Evolutionary conservation across 2,113 vertebrate species (phyloP), one percentile per base, ranked within the genome.

Genomic region (Talpa occidentalis): DNA sequence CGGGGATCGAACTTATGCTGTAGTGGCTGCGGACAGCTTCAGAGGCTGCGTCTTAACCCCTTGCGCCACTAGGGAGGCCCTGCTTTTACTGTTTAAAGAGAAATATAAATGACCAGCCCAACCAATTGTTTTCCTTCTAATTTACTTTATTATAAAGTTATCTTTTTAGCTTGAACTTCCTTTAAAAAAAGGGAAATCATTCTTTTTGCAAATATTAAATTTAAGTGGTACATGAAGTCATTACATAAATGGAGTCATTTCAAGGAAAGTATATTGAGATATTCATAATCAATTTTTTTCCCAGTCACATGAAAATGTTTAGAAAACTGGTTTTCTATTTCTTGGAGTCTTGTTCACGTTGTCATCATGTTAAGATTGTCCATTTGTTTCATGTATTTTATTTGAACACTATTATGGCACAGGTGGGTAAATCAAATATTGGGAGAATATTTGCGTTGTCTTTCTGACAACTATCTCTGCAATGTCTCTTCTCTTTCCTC

Each of bases 251-350:
- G 56, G 47, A 87, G 42, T 92, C 62, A 56, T 76, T 91, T 96
- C 54, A 80, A 91, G 26, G 59, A 62, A 83, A 83, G 21, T 90
- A 9, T 93, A 94, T 90, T 69, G 81, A 83, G 64, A n/a, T 90
- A 62, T 49, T 92, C 56, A 73, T 85, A 77, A 83, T 86, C 67
- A n/a, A 8, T 52, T 83, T 83, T 74, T 54, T 95, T 87, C 35
- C 21, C 52, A 52, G 69, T 88, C 44, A 76, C 19, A 22, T 67
- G 22, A 74, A 14, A 79, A 49, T 56, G 10, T 82, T 56, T 62
- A 62, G 32, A 87, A 94, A 82, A 42, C n/a, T 88, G n/a, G 76
- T 95, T 94, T 81, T 84, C 26, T 94, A 0, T 94, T 89, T 94
- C 14, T 32, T 87, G 37, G 76, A 82, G 21, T 95, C 85, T 94